Evolutionary conservation across 37 sponge, comb jelly and placozoan species (phyloP).

Genomic region (Beroe forskalii): DNA sequence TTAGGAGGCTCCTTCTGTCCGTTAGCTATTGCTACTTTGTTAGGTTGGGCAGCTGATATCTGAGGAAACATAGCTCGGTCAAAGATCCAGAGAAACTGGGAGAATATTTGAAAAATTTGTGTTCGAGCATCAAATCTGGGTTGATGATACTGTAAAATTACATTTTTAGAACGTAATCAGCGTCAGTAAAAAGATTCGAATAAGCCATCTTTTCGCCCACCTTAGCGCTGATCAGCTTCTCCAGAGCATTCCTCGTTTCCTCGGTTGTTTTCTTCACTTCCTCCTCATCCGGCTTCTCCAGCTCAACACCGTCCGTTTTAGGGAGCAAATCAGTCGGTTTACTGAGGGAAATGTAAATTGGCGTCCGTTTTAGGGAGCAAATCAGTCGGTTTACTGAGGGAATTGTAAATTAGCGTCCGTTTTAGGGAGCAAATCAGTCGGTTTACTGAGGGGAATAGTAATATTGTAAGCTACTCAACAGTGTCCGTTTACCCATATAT

Average conservation of each 20-base stretch:
- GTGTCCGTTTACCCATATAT: too few species aligned
- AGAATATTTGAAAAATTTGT: too few species aligned
- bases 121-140: too few species aligned
- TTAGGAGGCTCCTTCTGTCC: slow-evolving; percentile 88
- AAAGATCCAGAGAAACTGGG: too few species aligned
- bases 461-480: too few species aligned
- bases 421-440: slow-evolving; percentile 64
- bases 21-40: slow-evolving; percentile 73
- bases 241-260: slow-evolving; percentile 89
- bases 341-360: slow-evolving; percentile 70
- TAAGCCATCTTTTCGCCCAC: too few species aligned
- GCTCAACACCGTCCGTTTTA: slow-evolving; percentile 73
- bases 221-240: slow-evolving; percentile 86
- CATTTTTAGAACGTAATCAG: too few species aligned
- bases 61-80: background rate
- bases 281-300: slow-evolving; percentile 89
- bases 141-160: too few species aligned
- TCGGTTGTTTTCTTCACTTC: slow-evolving; percentile 94
- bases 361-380: slow-evolving; percentile 70
- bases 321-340: slow-evolving; percentile 64
- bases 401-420: slow-evolving; percentile 75
- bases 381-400: slow-evolving; percentile 53
- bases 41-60: slow-evolving; percentile 91
- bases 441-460: slow-evolving; percentile 68
- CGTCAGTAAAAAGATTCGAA: too few species aligned